Conservation (phyloP, 2,113 vertebrate species). For the Poeciliopsis occidentalis region DNA sequence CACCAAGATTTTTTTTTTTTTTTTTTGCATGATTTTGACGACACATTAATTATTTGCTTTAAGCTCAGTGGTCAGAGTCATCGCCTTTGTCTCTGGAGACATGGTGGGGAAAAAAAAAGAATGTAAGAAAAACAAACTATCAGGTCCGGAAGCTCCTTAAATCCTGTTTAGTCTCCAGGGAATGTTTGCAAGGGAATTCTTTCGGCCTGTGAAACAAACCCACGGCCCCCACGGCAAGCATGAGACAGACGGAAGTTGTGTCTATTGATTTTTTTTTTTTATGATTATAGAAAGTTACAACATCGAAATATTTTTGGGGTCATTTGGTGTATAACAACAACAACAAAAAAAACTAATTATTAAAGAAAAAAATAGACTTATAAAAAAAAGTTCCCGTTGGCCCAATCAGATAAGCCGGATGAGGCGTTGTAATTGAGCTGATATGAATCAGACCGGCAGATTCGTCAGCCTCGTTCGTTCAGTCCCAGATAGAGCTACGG, state of each 20-base stretch:
- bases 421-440: neutral
- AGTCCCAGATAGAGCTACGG: neutral
- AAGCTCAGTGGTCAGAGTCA: constrained; percentile 14
- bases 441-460: neutral
- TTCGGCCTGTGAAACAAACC: neutral
- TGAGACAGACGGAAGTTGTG: neutral
- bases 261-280: neutral
- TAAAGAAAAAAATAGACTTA: neutral
- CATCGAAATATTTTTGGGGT: neutral
- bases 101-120: constrained; percentile 30
- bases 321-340: neutral
- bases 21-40: too few relatives aligned
- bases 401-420: neutral
- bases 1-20: too few relatives aligned
- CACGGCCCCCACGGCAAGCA: neutral
- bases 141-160: constrained; percentile 32
- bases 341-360: neutral
- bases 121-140: constrained; percentile 54
- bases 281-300: too few relatives aligned
- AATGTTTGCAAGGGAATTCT: constrained; percentile 38
- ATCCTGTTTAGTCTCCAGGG: constrained; percentile 62
- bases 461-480: neutral
- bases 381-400: neutral
- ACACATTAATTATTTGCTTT: constrained; percentile 42
- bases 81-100: neutral